Conservation (phyloP, 2,113 vertebrate genomes). For the Hymenochirus boettgeri region DNA sequence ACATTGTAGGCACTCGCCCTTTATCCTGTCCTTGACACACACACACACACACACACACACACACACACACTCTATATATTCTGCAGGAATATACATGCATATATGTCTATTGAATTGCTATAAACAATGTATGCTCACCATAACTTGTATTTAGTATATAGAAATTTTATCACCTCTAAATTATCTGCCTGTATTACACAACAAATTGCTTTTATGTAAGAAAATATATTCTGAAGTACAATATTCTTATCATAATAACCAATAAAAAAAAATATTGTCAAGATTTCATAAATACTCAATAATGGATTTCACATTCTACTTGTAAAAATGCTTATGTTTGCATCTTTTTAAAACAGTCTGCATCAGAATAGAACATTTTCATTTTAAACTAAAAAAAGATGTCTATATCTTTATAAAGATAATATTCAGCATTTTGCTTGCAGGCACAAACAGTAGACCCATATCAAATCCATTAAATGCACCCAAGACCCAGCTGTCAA, state of each 20-base stretch:
- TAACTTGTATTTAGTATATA: conserved; percentile 14
- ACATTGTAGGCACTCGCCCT: no score
- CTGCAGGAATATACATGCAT: background rate
- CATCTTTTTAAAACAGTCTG: conserved; percentile 30
- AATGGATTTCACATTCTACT: conserved; percentile 11
- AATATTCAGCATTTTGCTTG: conserved; percentile 67
- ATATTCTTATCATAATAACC: conserved; percentile 32
- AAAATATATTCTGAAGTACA: conserved; percentile 34
- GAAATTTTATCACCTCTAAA: conserved; percentile 11
- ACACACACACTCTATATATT: no score
- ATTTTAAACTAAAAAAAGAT: conserved; percentile 39
- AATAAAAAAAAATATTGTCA: conserved; percentile 20
- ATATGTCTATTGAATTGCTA: conserved; percentile 10
- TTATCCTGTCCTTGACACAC: no score
- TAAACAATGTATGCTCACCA: conserved; percentile 3
- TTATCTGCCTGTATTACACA: conserved; percentile 23
- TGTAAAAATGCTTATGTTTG: conserved; percentile 29
- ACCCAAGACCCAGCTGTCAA: conserved; percentile 73
- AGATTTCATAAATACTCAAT: conserved; percentile 18
- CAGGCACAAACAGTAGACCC: conserved; percentile 60
- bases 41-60: no score
- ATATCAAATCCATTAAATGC: conserved; percentile 69
- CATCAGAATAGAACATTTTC: conserved; percentile 30
- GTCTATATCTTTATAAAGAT: conserved; percentile 63
- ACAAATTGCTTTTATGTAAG: conserved; percentile 30